A percentile compares a stretch with the other conserved stretches of the same genome.
Conservation (phyloP, 2,797 vertebrate genomes). For the Podarcis lilfordi region DNA sequence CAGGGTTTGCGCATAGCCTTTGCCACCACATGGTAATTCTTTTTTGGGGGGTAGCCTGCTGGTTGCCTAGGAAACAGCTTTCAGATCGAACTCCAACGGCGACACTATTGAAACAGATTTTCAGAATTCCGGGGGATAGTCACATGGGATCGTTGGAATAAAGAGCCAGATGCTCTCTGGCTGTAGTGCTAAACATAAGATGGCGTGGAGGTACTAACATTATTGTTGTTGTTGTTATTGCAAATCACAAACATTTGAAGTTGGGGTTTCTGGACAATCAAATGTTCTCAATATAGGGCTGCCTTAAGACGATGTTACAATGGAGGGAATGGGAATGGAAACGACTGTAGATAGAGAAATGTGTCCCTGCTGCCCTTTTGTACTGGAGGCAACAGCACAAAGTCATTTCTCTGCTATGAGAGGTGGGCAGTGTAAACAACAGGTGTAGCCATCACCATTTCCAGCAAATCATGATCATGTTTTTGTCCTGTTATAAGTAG, state of each 20-base stretch:
- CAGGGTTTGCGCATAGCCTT: not conserved
- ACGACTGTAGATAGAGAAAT: not conserved
- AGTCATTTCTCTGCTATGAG: not conserved
- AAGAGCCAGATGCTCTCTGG: not conserved
- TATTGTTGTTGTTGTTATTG: not conserved
- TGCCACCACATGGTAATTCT: slow-evolving; percentile 17
- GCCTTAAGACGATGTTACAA: not conserved
- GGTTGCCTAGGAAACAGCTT: slow-evolving; percentile 67
- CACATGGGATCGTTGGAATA: not conserved
- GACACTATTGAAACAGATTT: slow-evolving; percentile 28
- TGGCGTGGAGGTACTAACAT: not conserved
- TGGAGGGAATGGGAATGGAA: not conserved
- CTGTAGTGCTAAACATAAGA: not conserved
- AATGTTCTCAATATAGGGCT: not conserved
- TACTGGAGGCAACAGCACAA: no score
- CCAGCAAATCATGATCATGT: not conserved
- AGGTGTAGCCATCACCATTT: not conserved
- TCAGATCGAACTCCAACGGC: slow-evolving; percentile 19
- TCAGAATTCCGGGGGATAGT: slow-evolving; percentile 10
- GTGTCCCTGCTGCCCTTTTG: not conserved
- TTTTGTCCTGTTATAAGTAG: not conserved
- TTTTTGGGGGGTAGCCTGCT: slow-evolving; percentile 15
- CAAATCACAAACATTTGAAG: not conserved
- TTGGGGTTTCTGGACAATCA: not conserved
- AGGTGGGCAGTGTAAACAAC: not conserved